Conservation (phyloP, 2,888 invertebrate species). For the Athalia rosae region DNA sequence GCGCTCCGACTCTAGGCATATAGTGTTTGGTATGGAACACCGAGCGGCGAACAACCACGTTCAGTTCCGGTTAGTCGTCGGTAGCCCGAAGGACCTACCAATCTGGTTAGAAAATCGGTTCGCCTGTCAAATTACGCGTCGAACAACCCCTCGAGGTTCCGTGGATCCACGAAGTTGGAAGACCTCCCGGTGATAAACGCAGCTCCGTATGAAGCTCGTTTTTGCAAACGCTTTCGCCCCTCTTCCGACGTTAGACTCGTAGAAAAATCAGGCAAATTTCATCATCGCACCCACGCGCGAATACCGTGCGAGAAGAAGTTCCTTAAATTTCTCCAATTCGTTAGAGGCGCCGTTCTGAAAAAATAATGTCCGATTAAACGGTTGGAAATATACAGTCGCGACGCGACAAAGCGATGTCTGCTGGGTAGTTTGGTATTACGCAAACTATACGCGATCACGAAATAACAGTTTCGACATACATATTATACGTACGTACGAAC, state of each 20-base stretch:
- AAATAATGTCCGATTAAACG: background rate
- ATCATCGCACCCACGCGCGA: background rate
- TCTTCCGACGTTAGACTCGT: too few species aligned
- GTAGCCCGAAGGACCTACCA: background rate
- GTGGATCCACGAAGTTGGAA: background rate
- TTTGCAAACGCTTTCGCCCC: too few species aligned
- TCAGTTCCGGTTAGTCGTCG: slow-evolving; percentile 1
- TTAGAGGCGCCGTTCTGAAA: too few species aligned
- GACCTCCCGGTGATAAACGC: background rate
- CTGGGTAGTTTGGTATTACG: background rate
- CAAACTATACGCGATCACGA: slow-evolving; percentile 28
- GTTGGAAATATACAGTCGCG: background rate
- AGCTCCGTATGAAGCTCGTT: too few species aligned
- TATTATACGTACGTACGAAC: background rate
- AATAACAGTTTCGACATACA: slow-evolving; percentile 21
- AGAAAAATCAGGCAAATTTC: too few species aligned
- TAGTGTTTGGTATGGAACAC: background rate
- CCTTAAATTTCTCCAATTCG: background rate
- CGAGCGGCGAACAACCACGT: background rate
- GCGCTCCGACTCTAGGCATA: too few species aligned
- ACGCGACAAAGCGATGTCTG: background rate
- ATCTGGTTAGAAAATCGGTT: background rate
- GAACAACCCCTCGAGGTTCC: background rate
- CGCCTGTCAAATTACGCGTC: slow-evolving; percentile 15
- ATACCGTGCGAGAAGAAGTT: background rate